Percentiles rank a stretch among this genome's conserved stretches.
Conservation (phyloP, 2,888 invertebrate genomes). For the Ligdia adustata region DNA sequence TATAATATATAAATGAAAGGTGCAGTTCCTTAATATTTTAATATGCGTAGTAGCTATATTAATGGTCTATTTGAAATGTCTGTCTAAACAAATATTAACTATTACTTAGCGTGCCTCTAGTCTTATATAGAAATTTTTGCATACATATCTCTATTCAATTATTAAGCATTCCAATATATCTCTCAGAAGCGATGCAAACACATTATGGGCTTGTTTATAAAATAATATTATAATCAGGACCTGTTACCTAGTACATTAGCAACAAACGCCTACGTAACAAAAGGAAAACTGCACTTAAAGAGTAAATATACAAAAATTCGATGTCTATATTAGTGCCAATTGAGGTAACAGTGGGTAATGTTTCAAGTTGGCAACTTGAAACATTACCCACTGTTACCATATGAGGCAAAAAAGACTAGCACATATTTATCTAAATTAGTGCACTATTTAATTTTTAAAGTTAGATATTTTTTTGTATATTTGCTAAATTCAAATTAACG, state of each 20-base stretch:
- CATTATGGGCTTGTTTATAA: slow-evolving; percentile 31
- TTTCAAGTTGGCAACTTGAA: too few relatives aligned
- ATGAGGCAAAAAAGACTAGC: too few relatives aligned
- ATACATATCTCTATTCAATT: slow-evolving; percentile 72
- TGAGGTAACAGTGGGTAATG: too few relatives aligned
- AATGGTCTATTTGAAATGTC: slow-evolving; percentile 11
- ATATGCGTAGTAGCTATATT: slow-evolving; percentile 28
- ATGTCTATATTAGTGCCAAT: too few relatives aligned
- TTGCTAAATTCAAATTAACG: too few relatives aligned
- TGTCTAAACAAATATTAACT: slow-evolving; percentile 33
- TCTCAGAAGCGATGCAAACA: slow-evolving; percentile 41
- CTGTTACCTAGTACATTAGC: slow-evolving; percentile 36
- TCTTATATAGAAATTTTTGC: slow-evolving; percentile 53
- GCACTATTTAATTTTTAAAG: too few relatives aligned
- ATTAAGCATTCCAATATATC: slow-evolving; percentile 75
- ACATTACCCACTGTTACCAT: too few relatives aligned
- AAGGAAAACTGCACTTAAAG: too few relatives aligned
- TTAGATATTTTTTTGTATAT: too few relatives aligned
- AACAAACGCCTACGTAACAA: too few relatives aligned
- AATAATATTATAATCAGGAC: slow-evolving; percentile 15
- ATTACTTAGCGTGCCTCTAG: slow-evolving; percentile 55
- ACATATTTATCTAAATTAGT: too few relatives aligned
- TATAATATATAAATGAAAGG: slow-evolving; percentile 9
- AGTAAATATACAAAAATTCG: too few relatives aligned
- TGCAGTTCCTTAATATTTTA: slow-evolving; percentile 27